Base-by-base conservation (phyloP, 2,888 invertebrate genomes). In the Mythimna ferrago region DNA sequence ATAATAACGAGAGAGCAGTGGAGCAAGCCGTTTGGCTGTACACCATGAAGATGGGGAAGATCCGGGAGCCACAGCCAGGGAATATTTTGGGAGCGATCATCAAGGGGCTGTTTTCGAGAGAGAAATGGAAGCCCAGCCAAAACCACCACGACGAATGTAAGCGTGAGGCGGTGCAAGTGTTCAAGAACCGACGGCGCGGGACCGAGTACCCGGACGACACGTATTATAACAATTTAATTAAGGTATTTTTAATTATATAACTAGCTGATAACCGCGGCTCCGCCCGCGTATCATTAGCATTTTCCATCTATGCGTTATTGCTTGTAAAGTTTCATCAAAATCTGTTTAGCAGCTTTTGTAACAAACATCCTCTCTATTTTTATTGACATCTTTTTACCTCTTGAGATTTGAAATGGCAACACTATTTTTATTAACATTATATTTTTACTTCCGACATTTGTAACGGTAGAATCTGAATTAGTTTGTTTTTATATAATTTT, bases 1-100 rank as follows among this genome's bases (percentile, higher is more conserved):
- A 76, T 58, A 82, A 86, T 38, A 86, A 86, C 53, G 56, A 76
- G 0, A 78, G 73, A 6, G 82, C 87, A 7, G 77, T 86, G 48
- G 71, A 82, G 35, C 76, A 69, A 19, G 86, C 86, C 1, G 71
- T 82, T 35, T 63, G 41, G 53, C 16, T 73, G 38, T 86, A 86
- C 71, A 67, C 56, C 11, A 69, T 73, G 38, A 68, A 66, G 16
- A 85, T 87, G 76, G 68, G 77, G 63, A 80, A 80, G 61, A 63
- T 76, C 44, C 68, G 72, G 35, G 73, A 81, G 14, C 85, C 86
- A 0, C 75, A 77, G 63, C n/a, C 48, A 1, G 32, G 21, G 0
- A 16, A 11, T 10, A 0, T 78, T 11, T 0, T 48, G 0, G 19
- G 0, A 14, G 19, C 0, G 0, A 1, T 69, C 6, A 0, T 69